phyloP scores from a whole-genome alignment of 2,797 vertebrate genomes.

The Galagoides demidoff region DNA sequence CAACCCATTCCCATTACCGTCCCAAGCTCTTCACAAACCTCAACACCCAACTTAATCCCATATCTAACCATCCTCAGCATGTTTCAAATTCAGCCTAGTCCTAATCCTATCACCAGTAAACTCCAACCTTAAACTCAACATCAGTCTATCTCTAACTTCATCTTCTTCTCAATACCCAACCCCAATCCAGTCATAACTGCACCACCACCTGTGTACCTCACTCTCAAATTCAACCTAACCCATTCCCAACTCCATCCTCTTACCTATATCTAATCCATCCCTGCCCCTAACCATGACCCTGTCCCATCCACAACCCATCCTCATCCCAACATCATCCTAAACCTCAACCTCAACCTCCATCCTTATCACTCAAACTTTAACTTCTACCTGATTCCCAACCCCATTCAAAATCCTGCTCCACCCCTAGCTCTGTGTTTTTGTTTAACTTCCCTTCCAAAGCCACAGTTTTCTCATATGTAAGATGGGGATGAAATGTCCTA shows the following conservation, averaged over 20 bases:
- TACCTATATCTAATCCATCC: no score
- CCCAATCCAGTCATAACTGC: background rate
- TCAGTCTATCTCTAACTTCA: no score
- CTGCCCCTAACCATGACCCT: background rate
- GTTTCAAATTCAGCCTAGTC: background rate
- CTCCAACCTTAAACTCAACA: no score
- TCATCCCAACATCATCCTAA: background rate
- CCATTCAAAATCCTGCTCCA: background rate
- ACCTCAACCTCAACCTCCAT: background rate
- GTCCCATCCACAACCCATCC: background rate
- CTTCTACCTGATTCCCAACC: background rate
- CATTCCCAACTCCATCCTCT: no score
- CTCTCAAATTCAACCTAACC: background rate
- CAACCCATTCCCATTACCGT: background rate
- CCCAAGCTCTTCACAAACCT: background rate
- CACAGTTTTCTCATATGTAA: background rate
- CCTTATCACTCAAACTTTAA: background rate
- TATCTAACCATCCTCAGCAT: background rate
- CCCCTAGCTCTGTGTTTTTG: background rate
- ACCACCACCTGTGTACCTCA: background rate
- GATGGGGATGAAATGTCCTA: background rate
- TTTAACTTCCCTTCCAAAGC: conserved; percentile 10
- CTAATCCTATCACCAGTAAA: background rate
- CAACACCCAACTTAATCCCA: background rate
- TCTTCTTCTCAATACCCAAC: background rate